These are phyloP conservation scores for Chiloscyllium plagiosum DNA, from an alignment of 2,113 vertebrate genomes.

Conservation along the genomic window DNA sequence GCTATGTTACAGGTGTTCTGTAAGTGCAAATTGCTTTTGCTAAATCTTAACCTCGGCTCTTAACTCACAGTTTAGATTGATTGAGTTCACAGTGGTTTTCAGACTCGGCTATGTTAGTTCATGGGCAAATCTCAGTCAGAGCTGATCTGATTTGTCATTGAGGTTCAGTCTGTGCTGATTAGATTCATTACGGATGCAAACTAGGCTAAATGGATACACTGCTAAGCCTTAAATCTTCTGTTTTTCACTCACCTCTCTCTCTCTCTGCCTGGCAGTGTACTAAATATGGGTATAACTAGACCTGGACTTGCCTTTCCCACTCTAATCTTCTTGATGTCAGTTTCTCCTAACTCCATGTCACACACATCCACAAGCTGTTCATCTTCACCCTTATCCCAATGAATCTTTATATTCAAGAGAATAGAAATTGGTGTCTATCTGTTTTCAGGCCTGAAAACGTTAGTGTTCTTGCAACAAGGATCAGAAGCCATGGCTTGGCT, in stretches of 20 bases:
- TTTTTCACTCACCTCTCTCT: not conserved
- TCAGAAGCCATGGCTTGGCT: not conserved
- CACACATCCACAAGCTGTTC: not conserved
- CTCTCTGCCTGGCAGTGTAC: not conserved
- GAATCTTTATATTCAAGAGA: not conserved
- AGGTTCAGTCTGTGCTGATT: not conserved
- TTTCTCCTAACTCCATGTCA: not conserved
- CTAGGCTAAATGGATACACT: not conserved
- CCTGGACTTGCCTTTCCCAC: not conserved
- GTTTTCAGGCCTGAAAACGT: not conserved
- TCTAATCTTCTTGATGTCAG: not conserved
- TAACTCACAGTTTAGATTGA: not conserved
- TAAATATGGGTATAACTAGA: not conserved
- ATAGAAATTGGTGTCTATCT: not conserved
- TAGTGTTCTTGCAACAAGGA: not conserved
- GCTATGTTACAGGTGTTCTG: not conserved
- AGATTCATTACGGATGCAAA: not conserved
- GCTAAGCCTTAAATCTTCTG: not conserved
- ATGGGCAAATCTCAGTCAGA: not conserved
- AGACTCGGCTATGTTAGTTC: not conserved
- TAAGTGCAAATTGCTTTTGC: slow-evolving; percentile 16
- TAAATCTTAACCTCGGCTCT: not conserved
- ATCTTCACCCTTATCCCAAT: not conserved
- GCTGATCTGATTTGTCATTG: not conserved
- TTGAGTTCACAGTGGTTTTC: not conserved